phyloP scores from a whole-genome alignment of 2,797 vertebrate genomes.

The Cephalopachus bancanus region DNA sequence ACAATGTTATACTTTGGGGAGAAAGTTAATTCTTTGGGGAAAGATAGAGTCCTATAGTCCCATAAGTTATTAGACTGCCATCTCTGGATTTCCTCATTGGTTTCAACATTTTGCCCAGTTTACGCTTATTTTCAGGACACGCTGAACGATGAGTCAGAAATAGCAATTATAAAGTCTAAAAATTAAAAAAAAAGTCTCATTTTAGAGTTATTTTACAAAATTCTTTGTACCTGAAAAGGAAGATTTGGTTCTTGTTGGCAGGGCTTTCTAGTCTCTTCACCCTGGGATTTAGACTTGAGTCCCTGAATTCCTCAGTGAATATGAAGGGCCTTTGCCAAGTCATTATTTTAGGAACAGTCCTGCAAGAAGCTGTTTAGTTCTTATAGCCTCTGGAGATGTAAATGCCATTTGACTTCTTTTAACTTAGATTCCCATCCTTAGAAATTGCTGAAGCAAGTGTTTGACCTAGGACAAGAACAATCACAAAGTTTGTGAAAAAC shows the following conservation, averaged over 20 bases:
- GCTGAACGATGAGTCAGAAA: background rate
- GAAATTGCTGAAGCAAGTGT: background rate
- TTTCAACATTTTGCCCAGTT: conserved; percentile 10
- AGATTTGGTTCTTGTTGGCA: background rate
- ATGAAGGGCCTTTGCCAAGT: background rate
- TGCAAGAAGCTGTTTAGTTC: background rate
- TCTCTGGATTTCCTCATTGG: background rate
- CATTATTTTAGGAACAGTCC: background rate
- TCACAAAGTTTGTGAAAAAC: background rate
- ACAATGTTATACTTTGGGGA: background rate
- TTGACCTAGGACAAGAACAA: conserved; percentile 17
- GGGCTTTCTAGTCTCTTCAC: background rate
- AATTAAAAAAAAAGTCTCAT: background rate
- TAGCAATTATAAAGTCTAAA: conserved; percentile 27
- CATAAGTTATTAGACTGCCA: background rate
- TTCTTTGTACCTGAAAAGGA: background rate
- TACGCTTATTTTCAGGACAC: background rate
- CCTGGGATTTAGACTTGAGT: background rate
- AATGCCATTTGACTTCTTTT: background rate
- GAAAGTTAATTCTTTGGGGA: background rate
- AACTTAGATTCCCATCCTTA: conserved; percentile 31
- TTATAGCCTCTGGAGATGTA: background rate
- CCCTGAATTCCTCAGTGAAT: background rate
- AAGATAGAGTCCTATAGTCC: background rate
- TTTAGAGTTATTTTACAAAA: conserved; percentile 17